Evolutionary conservation across 2,113 vertebrate species (phyloP), one percentile per base, ranked within the genome.

Genomic region (Hystrix cristata): DNA sequence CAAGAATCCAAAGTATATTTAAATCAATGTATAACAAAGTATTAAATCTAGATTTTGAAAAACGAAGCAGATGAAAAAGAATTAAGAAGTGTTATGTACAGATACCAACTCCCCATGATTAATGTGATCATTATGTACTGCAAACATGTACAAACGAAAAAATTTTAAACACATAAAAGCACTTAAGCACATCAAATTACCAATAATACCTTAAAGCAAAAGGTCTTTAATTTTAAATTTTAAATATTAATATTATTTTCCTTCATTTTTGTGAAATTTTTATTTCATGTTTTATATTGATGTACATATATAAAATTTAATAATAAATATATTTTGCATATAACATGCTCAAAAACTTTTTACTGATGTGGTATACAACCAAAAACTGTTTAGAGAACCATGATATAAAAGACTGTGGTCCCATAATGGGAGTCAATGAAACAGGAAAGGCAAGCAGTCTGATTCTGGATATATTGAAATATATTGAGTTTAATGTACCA

Each of bases 181-280:
- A 38, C 38, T 72, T 15, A 72, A 72, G n/a, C 15, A 72, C 69
- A 71, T 71, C 4, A 74, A 82, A 82, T 38, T 81, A 79, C 31
- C 85, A 72, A 55, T 74, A 76, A 69, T 81, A 69, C 78, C 82
- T 90, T 80, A 82, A n/a, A 92, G 59, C 23, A 88, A 76, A 60
- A 86, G 7, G 74, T 13, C 27, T 38, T 92, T 59, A 85, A 55
- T 76, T 14, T 82, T 80, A 79, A 91, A 13, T 23, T 84, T 72
- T 79, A 74, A 74, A 85, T 57, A 59, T 57, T 64, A 48, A 91
- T 62, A 67, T 92, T 14, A 62, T 34, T 38, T 74, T 81, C 31
- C 2, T 5, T 65, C 31, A 85, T 79, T 27, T 69, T 69, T 85
- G 2, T 59, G 57, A 93, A 90, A 60, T 51, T 34, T 87, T 18